A percentile compares a stretch with the other conserved stretches of the same genome.
These are phyloP conservation scores for Caenorhabditis brenneri DNA, from an alignment of 1,140 invertebrate genomes.

Conservation along the genomic window DNA sequence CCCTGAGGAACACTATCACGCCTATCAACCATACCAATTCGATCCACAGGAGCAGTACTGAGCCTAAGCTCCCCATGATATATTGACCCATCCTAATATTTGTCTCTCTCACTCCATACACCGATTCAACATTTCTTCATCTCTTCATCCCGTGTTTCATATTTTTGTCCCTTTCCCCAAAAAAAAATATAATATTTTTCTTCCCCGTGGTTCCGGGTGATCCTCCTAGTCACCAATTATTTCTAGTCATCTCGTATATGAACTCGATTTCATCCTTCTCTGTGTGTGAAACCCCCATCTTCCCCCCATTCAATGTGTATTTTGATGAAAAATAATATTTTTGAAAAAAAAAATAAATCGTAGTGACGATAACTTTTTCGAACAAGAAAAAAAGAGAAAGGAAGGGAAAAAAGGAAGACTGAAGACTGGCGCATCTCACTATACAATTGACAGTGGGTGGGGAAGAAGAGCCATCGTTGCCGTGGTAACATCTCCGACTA, in stretches of 20 bases:
- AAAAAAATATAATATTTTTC: not conserved
- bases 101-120: too few species aligned
- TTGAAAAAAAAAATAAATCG: too few species aligned
- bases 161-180: not conserved
- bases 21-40: constrained; percentile 25
- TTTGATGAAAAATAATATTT: too few species aligned
- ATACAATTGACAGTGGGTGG: too few species aligned
- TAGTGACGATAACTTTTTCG: not conserved
- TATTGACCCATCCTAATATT: too few species aligned
- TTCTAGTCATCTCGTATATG: not conserved
- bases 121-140: not conserved
- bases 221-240: not conserved
- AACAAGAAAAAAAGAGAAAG: too few species aligned
- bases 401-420: too few species aligned
- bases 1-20: constrained; percentile 41
- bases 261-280: not conserved
- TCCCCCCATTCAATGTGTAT: too few species aligned
- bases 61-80: not conserved
- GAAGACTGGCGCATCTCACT: too few species aligned
- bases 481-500: too few species aligned
- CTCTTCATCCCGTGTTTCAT: not conserved
- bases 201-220: not conserved
- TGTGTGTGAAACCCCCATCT: too few species aligned
- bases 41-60: constrained; percentile 22
- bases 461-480: too few species aligned